A percentile compares a stretch with the other conserved stretches of the same genome.
phyloP scores from a whole-genome alignment of 2,797 vertebrate genomes.

The Calcarius lapponicus region DNA sequence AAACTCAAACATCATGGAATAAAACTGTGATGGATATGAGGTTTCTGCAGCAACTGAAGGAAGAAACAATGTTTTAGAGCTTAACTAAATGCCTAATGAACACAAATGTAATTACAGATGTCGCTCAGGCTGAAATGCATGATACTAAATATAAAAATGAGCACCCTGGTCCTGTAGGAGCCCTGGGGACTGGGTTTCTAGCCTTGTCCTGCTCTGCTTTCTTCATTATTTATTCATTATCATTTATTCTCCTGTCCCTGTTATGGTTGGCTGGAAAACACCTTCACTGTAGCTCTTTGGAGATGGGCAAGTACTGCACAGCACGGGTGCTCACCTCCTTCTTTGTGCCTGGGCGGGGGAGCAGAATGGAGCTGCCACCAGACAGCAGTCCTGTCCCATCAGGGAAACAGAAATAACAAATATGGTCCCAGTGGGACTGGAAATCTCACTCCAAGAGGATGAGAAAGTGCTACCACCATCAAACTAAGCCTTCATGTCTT shows the following conservation, averaged over 20 bases:
- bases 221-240: no score
- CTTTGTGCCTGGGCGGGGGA: accelerated
- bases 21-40: background rate
- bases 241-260: background rate
- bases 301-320: background rate
- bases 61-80: background rate
- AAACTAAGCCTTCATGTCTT: background rate
- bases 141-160: background rate
- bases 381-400: accelerated
- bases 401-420: background rate
- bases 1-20: background rate
- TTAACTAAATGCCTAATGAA: background rate
- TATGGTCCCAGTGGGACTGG: background rate
- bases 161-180: background rate
- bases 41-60: background rate
- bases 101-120: background rate
- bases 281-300: background rate
- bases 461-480: background rate
- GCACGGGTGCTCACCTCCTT: accelerated
- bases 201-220: background rate
- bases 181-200: background rate
- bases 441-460: background rate
- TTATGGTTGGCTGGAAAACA: background rate
- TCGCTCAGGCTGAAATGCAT: background rate
- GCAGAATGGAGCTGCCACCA: background rate